These are phyloP conservation scores for Pipistrellus kuhlii DNA, from an alignment of 2,797 vertebrate genomes.

Conservation along the genomic window DNA sequence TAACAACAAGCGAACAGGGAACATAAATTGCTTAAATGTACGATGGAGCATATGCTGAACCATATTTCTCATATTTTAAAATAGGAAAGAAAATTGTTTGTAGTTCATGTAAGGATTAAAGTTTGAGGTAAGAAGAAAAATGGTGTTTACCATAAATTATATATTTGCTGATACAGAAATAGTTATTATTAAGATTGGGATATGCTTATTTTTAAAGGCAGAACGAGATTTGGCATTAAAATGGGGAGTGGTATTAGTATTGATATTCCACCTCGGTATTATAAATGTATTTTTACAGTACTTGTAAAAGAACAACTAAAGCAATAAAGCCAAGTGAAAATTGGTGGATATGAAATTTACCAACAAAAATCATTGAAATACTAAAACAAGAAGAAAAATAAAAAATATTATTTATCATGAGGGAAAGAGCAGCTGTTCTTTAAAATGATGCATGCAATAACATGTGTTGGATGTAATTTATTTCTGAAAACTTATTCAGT, in stretches of 20 bases:
- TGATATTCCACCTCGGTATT: neutral
- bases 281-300: neutral
- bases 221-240: slow-evolving; percentile 21
- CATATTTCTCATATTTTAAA: slow-evolving; percentile 17
- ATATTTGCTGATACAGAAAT: slow-evolving; percentile 52
- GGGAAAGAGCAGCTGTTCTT: neutral
- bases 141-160: slow-evolving; percentile 40
- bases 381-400: slow-evolving; percentile 79
- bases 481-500: neutral
- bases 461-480: neutral
- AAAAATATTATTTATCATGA: neutral
- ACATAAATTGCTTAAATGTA: slow-evolving; percentile 36
- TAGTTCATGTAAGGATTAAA: slow-evolving; percentile 61
- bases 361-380: slow-evolving; percentile 61
- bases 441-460: neutral
- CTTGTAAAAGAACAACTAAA: slow-evolving; percentile 70
- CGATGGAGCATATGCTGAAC: neutral
- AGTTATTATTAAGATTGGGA: neutral
- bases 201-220: neutral
- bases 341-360: slow-evolving; percentile 77
- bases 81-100: slow-evolving; percentile 56
- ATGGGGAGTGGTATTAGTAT: neutral
- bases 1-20: neutral
- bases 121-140: slow-evolving; percentile 68
- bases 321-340: slow-evolving; percentile 69